Evolutionary conservation across 2,888 invertebrate species (phyloP).

Genomic region (Notodonta ziczac): DNA sequence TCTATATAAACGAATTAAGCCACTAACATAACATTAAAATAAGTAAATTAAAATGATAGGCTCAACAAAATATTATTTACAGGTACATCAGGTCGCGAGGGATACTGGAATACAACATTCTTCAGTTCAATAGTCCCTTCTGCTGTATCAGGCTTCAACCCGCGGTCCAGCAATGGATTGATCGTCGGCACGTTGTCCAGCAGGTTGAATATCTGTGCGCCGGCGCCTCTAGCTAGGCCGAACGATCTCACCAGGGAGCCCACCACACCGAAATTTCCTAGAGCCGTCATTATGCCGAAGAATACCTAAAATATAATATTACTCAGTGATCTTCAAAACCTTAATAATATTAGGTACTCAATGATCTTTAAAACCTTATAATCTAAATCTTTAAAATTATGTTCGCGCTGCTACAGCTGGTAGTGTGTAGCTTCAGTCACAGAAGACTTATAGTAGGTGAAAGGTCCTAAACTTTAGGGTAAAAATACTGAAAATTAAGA

Average conservation of each 20-base stretch:
- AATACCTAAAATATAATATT: constrained; percentile 37
- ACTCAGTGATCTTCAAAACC: background rate
- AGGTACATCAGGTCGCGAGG: constrained; percentile 88
- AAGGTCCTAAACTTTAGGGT: too few species aligned
- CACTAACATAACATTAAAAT: too few species aligned
- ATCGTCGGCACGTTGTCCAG: constrained; percentile 89
- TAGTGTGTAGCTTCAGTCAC: too few species aligned
- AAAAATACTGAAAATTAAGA: too few species aligned
- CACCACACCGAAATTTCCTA: constrained; percentile 42
- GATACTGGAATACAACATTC: constrained; percentile 90
- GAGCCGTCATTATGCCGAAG: constrained; percentile 83
- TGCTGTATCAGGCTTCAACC: constrained; percentile 79
- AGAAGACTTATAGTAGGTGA: too few species aligned
- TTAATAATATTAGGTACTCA: background rate
- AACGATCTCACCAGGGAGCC: constrained; percentile 86
- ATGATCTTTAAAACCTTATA: background rate
- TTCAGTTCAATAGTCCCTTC: constrained; percentile 87
- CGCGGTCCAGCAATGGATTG: constrained; percentile 86
- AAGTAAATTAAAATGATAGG: too few species aligned
- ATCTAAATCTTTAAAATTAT: too few species aligned
- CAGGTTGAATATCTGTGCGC: constrained; percentile 88
- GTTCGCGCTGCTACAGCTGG: too few species aligned
- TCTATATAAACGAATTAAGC: too few species aligned
- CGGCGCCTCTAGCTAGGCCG: constrained; percentile 90
- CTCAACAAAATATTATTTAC: constrained; percentile 62